Base-by-base conservation (phyloP, 2,797 vertebrate species). In the Microctenopoma lineatum region DNA sequence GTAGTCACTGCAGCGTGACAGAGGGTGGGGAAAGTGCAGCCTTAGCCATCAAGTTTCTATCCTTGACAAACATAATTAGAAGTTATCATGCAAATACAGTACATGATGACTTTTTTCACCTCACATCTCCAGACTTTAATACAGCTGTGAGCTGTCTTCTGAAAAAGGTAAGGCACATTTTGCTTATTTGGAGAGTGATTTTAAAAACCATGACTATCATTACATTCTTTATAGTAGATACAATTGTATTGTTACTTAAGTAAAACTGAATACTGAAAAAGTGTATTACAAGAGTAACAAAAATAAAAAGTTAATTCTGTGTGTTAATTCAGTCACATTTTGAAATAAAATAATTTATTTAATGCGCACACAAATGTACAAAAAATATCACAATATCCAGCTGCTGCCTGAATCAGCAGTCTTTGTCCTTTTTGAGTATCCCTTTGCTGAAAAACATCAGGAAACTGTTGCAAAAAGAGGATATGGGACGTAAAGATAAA, bases 401-500 rank as follows among this genome's bases (percentile, higher is more conserved):
- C 7, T 45, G 32, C 0, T 0, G 18, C 47, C 15, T 62, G 53
- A 68, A 66, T 61, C 47, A 70, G 21, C 73, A 18, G 41, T 21
- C 34, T 66, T 55, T 65, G 16, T 25, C n/a, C 7, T n/a, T 45
- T 7, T 34, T 39, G 38, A 3, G 38, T 39, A 1, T 11, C 38
- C 4, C 4, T 39, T 39, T 11, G 38, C 66, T 66, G 15, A 47
- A 42, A 32, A n/a, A n/a, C 58, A 54, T 7, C 70, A 75, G 85
- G 87, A 87, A 84, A 72, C 14, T 44, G 50, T 14, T 72, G 39
- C 11, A 12, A 18, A 52, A 6, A 27, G 42, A 73, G 69, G 70
- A 83, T 78, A 45, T 68, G 45, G 1, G 14, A 7, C 3, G 4
- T 3, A 8, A 15, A 75, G 87, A 87, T 86, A 90, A 80, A 69